Conservation (phyloP, 1,140 invertebrate species). For the Chionoecetes opilio region DNA sequence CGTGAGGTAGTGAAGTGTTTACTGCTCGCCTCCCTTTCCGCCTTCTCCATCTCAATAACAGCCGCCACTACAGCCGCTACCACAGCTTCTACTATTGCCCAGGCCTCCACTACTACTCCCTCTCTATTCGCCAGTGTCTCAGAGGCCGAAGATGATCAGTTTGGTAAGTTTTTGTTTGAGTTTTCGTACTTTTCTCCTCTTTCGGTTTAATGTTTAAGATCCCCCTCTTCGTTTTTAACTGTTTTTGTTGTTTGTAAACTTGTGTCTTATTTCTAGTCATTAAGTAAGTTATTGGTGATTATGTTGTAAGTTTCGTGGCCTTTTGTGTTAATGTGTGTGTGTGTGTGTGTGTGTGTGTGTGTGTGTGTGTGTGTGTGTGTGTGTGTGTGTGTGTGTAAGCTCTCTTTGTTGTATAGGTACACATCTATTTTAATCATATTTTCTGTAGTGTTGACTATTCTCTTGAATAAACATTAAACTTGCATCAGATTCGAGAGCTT, state of each 20-base stretch:
- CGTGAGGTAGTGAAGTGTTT: not conserved
- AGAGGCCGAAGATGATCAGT: not conserved
- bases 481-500: too few species aligned
- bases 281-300: not conserved
- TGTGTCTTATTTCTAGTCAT: not conserved
- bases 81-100: not conserved
- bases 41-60: not conserved
- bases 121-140: not conserved
- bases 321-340: not conserved
- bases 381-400: not conserved
- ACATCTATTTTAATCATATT: too few species aligned
- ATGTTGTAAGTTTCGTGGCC: too few species aligned
- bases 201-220: not conserved
- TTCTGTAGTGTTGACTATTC: too few species aligned
- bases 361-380: constrained; percentile 1
- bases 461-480: too few species aligned
- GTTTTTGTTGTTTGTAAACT: not conserved
- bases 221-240: not conserved
- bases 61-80: not conserved
- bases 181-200: not conserved
- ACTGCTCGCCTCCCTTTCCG: not conserved
- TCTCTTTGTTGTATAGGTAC: too few species aligned
- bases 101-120: not conserved
- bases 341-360: constrained; percentile 27
- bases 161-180: not conserved